These are phyloP conservation scores for Pteropus rufus DNA, from an alignment of 2,797 vertebrate species.

Conservation along the genomic window DNA sequence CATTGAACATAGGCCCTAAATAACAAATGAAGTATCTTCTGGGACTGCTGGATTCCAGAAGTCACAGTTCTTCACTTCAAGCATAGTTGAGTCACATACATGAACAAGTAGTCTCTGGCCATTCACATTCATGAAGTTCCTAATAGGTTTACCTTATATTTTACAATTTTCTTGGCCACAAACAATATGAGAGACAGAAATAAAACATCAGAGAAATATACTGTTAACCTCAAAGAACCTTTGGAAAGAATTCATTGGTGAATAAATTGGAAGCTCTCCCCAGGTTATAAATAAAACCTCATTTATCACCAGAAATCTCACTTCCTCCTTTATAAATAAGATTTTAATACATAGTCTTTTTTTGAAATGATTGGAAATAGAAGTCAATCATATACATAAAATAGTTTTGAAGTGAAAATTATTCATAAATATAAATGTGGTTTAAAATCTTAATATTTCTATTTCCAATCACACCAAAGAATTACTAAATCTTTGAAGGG, in stretches of 20 bases:
- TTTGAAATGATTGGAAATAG: conserved; percentile 1
- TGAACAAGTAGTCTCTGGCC: neutral
- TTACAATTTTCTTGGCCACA: neutral
- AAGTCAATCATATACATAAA: neutral
- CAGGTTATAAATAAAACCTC: neutral
- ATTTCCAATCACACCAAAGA: neutral
- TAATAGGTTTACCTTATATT: neutral
- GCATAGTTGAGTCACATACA: neutral
- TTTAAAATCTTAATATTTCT: neutral
- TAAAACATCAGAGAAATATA: neutral
- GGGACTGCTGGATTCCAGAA: neutral
- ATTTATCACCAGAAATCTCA: neutral
- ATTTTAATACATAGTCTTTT: neutral
- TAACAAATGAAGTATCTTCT: neutral
- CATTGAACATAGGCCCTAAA: neutral
- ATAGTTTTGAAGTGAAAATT: neutral
- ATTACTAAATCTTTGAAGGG: neutral
- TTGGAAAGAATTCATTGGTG: neutral
- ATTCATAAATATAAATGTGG: neutral
- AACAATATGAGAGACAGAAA: neutral
- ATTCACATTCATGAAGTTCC: neutral
- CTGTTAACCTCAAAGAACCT: neutral
- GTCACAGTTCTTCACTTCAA: neutral
- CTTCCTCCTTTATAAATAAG: neutral
- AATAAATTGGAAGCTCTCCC: neutral